Base-by-base conservation (phyloP, 1,140 invertebrate species). In the Penaeus chinensis region DNA sequence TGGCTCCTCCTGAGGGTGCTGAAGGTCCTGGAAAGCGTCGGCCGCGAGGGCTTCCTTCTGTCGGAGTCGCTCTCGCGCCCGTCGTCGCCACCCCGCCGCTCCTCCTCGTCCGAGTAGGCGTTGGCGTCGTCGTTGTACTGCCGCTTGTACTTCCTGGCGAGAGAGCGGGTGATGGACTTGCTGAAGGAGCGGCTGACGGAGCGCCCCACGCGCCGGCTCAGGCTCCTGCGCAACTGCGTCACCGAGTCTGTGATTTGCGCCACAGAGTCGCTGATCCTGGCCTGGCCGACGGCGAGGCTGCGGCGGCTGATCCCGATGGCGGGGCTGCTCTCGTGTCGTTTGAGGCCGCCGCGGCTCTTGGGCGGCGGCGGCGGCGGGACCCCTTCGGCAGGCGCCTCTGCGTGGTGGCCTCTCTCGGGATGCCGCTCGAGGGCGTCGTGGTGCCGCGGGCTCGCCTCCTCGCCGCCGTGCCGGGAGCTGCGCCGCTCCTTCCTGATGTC, bases 181-280 rank as follows among this genome's bases (percentile, higher is more conserved):
- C 83, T 77, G 60, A 85, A 32, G 5, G 83, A 85, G n/a, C 61
- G 79, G 32, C 79, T 82, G 47, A 82, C 79, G 3, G 79, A 82
- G 24, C 83, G n/a, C 24, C 83, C 83, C 22, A 85, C 83, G 61
- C 61, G 27, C 54, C 63, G 60, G 27, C 83, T 85, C n/a, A 85
- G 74, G 27, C 60, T 85, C 61, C 83, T 76, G 61, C 60, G 77
- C 54, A 85, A 13, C 60, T 85, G 83, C 32, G 54, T 60, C 83
- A 85, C 63, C 11, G 83, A 85, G 27, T 85, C 83, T 22, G 83
- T 78, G 37, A 85, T 77, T 4, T 85, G 83, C n/a, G 54, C 60
- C 11, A 85, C 71, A 19, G 83, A 85, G 47, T 85, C 83, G 27
- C 83, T 85, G 71, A 85, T 85, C 47, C 78, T 85, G 22, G 83